These are phyloP conservation scores for Leontocebus nigricollis DNA, from an alignment of 2,797 vertebrate species.

Conservation along the genomic window DNA sequence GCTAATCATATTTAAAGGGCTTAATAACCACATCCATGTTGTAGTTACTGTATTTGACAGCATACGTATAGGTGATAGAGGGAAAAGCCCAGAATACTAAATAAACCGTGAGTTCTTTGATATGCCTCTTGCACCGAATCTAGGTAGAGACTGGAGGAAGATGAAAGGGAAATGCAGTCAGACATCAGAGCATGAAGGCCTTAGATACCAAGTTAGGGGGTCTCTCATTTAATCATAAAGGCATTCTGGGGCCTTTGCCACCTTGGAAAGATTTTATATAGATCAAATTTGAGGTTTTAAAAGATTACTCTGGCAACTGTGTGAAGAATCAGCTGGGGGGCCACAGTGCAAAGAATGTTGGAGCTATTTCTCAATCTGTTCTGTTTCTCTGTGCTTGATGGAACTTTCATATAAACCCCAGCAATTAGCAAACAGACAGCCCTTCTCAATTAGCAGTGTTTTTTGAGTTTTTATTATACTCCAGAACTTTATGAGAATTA, in stretches of 20 bases:
- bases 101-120: background rate
- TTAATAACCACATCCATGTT: background rate
- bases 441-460: background rate
- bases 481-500: background rate
- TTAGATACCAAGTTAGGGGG: background rate
- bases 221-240: background rate
- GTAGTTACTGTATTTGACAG: background rate
- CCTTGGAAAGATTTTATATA: background rate
- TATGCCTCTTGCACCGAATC: background rate
- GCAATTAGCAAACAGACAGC: background rate
- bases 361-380: background rate
- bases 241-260: background rate
- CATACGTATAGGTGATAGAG: background rate
- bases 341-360: background rate
- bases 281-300: background rate
- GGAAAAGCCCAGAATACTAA: background rate
- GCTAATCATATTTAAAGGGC: background rate
- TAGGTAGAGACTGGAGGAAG: background rate
- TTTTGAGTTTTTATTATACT: background rate
- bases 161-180: background rate
- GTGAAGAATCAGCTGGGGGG: background rate
- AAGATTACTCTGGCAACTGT: background rate
- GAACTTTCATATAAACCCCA: background rate
- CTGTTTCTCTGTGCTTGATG: background rate
- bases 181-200: background rate